Base-by-base conservation (phyloP, 2,113 vertebrate genomes). In the Ascaphus truei region DNA sequence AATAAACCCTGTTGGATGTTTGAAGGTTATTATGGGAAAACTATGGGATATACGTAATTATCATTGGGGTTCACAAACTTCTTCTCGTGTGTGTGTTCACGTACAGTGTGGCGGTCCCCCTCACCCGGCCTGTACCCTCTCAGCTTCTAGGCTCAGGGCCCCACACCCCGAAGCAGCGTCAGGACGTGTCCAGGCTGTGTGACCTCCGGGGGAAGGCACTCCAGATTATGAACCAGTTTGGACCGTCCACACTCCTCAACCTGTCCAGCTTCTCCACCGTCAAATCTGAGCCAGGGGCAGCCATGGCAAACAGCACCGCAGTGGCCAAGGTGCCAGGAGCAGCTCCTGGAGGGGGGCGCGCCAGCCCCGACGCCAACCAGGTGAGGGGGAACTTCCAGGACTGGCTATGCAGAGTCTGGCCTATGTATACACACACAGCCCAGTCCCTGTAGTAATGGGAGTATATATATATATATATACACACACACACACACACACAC, bases 341-440 rank as follows among this genome's bases (percentile, higher is more conserved):
- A 36, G 77, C 88, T 0, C 69, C 87, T 77, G 79, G 96, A 81
- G 88, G 90, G 13, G 89, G 90, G 22, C 86, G 96, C 57, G 89
- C 91, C 60, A 99, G 96, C 77, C 96, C 97, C 16, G 97, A 99
- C 59, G 96, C 92, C 72, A 94, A 90, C 71, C 97, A 98, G 93
- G 96, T 99, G 78, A 52, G 43, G 5, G 23, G 20, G 9, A 5
- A 20, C 18, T 20, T 16, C 18, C 7, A 9, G 18, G 18, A n/a
- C 18, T 2, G 5, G 13, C 9, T 11, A 10, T 3, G 3, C 5
- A 23, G 22, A 9, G 3, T 23, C 45, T 48, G 20, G 5, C 3
- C 7, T 23, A 10, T 1, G 8, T 10, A 50, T 50, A 8, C 6
- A 12, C 47, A n/a, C n/a, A n/a, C n/a, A n/a, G n/a, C n/a, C n/a